Conservation (phyloP, 1,140 invertebrate species). For the Penaeus vannamei region DNA sequence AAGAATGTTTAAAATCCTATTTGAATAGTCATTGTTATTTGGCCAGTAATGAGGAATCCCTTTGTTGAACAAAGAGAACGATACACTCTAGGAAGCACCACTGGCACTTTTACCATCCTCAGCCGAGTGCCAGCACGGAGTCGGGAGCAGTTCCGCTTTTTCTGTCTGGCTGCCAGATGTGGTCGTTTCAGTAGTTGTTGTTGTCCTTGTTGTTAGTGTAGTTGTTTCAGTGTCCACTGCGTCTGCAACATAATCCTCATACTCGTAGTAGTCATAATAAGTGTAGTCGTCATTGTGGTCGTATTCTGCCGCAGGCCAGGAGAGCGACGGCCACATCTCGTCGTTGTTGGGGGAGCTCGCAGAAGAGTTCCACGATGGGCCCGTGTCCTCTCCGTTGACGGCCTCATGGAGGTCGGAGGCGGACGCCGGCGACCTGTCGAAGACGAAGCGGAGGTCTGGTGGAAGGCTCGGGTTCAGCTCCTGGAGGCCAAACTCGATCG, state of each 20-base stretch:
- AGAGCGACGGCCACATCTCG: background rate
- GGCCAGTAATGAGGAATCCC: no score
- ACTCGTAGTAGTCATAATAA: conserved; percentile 18
- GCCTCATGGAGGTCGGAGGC: background rate
- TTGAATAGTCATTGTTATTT: no score
- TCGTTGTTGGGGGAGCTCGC: no score
- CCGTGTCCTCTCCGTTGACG: conserved; percentile 5
- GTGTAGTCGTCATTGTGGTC: background rate
- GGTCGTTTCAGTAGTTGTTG: background rate
- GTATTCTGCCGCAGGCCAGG: background rate
- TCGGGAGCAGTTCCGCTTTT: no score
- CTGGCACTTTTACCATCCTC: no score
- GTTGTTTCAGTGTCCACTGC: background rate
- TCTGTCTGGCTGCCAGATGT: background rate
- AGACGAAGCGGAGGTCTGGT: background rate
- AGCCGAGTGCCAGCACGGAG: no score
- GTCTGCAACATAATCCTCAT: background rate
- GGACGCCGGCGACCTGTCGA: background rate
- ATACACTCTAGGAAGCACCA: no score
- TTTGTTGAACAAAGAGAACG: no score
- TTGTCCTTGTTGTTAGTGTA: background rate
- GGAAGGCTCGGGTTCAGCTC: conserved; percentile 14
- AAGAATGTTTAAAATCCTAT: no score
- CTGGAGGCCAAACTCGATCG: conserved; percentile 21
- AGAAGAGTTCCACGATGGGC: background rate